A percentile compares a stretch with the other conserved stretches of the same genome.
phyloP scores from a whole-genome alignment of 2,113 vertebrate genomes.

The Anoplopoma fimbria region DNA sequence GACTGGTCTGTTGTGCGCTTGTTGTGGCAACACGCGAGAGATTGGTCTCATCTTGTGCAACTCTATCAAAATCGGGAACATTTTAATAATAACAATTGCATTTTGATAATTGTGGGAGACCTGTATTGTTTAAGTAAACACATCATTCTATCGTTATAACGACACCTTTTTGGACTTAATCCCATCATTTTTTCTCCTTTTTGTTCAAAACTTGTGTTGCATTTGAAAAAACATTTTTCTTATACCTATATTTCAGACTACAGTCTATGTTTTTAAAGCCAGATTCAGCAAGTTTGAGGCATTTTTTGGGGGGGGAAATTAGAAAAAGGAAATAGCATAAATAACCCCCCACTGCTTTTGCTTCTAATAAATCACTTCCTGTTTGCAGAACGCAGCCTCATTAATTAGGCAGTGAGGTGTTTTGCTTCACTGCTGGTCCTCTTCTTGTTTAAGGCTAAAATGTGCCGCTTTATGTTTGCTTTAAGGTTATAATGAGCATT shows the following conservation, averaged over 20 bases:
- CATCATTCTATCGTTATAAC: neutral
- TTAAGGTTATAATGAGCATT: neutral
- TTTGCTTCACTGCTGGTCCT: neutral
- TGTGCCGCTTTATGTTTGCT: neutral
- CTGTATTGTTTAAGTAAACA: neutral
- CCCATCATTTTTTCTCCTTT: neutral
- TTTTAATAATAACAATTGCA: neutral
- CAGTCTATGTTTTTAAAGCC: neutral
- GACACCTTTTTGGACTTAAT: neutral
- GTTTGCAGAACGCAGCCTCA: neutral
- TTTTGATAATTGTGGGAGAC: neutral
- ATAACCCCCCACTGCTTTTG: neutral
- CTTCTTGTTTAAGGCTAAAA: neutral
- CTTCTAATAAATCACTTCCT: neutral
- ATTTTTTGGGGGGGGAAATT: too few relatives aligned
- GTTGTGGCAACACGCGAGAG: neutral
- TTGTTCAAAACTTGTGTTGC: neutral
- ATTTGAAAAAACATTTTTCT: neutral
- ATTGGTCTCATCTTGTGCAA: slow-evolving; percentile 16
- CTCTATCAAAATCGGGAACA: neutral
- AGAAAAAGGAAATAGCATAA: neutral
- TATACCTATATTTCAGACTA: neutral
- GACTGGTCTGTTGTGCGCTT: slow-evolving; percentile 23
- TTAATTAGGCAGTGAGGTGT: neutral
- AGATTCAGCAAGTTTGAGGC: neutral